These are phyloP conservation scores for Chironomus tentans DNA, from an alignment of 2,888 invertebrate genomes.

Conservation along the genomic window DNA sequence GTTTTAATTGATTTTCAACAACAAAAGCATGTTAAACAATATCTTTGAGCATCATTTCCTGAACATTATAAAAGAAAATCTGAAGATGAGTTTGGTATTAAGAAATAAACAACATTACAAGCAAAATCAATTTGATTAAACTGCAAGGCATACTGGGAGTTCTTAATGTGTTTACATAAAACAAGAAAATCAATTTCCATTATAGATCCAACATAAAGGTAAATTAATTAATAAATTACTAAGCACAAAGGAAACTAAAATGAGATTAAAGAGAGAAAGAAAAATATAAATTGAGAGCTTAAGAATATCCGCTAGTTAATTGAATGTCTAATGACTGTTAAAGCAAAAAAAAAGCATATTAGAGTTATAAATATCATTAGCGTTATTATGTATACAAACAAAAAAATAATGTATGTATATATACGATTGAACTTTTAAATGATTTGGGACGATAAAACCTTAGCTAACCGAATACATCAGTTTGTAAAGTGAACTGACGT, in stretches of 20 bases:
- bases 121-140: no score
- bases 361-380: background rate
- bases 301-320: conserved; percentile 26
- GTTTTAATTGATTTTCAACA: no score
- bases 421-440: background rate
- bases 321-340: conserved; percentile 26
- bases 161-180: background rate
- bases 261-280: background rate
- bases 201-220: no score
- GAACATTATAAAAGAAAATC: no score
- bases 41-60: no score
- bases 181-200: background rate
- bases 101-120: no score
- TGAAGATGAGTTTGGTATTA: no score
- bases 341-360: background rate
- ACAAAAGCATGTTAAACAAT: no score
- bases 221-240: background rate
- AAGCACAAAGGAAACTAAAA: background rate
- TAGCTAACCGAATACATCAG: background rate
- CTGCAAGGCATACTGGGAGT: no score
- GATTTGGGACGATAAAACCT: background rate
- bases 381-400: background rate
- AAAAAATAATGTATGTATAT: background rate
- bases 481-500: background rate
- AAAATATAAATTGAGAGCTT: conserved; percentile 11